Percentiles rank a stretch among this genome's conserved stretches.
Conservation (phyloP, 1,140 invertebrate genomes). For the Chlorops oryzae region DNA sequence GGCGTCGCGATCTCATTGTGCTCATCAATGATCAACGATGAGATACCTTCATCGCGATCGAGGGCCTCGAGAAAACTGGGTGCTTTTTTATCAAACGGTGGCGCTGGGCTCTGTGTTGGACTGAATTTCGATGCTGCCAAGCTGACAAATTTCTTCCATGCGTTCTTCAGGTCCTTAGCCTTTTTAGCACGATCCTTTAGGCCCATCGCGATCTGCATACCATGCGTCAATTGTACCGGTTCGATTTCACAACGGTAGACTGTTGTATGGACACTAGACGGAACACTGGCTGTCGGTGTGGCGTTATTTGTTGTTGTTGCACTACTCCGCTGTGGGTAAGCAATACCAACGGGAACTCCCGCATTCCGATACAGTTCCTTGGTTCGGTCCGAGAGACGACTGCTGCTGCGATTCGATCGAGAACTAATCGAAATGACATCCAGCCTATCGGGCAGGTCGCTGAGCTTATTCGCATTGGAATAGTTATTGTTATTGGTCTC, state of each 20-base stretch:
- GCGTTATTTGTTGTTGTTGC: not conserved
- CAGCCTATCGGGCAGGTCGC: conserved; percentile 32
- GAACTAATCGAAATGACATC: conserved; percentile 41
- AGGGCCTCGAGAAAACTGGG: conserved; percentile 28
- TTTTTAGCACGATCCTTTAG: conserved; percentile 43
- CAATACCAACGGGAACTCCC: conserved; percentile 40
- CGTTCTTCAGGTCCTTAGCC: conserved; percentile 46
- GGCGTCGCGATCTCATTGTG: conserved; percentile 17
- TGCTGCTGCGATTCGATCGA: conserved; percentile 39
- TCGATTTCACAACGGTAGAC: conserved; percentile 45
- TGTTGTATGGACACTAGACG: conserved; percentile 31
- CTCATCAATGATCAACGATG: conserved; percentile 44
- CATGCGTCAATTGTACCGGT: conserved; percentile 35
- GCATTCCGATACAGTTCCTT: conserved; percentile 44
- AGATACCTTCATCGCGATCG: conserved; percentile 39
- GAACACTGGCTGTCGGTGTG: not conserved
- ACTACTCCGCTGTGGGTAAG: conserved; percentile 37
- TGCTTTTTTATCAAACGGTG: conserved; percentile 32
- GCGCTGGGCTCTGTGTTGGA: conserved; percentile 39
- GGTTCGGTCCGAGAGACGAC: conserved; percentile 41
- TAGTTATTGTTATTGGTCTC: conserved; percentile 22
- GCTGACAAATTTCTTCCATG: conserved; percentile 48
- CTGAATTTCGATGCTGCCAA: conserved; percentile 46
- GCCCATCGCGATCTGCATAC: conserved; percentile 46
- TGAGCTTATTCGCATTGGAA: conserved; percentile 11